Percentiles rank a stretch among this genome's conserved stretches.
phyloP scores from a whole-genome alignment of 2,888 invertebrate species.

The Parnassius apollo region DNA sequence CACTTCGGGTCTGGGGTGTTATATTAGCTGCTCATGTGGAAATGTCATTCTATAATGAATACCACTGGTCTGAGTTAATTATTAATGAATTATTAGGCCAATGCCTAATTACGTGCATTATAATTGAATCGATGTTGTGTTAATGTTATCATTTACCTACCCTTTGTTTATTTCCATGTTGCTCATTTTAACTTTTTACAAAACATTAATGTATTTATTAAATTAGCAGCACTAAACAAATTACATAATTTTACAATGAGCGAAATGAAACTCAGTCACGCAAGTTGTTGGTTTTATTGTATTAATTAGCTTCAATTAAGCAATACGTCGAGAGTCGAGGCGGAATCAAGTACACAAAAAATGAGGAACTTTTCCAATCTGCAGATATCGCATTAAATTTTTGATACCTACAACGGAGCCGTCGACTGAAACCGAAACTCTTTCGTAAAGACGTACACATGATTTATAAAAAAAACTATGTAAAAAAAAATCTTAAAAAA shows the following conservation, averaged over 20 bases:
- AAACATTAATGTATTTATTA: not conserved
- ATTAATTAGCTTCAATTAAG: constrained; percentile 9
- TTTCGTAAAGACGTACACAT: no score
- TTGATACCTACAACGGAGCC: not conserved
- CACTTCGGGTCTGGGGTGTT: not conserved
- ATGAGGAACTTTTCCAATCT: not conserved
- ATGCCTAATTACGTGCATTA: not conserved
- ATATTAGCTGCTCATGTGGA: not conserved
- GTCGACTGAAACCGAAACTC: no score
- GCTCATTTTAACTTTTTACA: no score
- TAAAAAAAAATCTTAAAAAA: no score
- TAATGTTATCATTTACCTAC: not conserved
- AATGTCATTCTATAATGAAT: constrained; percentile 27
- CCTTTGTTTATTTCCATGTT: no score
- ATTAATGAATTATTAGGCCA: constrained; percentile 47
- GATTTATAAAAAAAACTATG: no score
- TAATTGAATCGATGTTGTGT: not conserved
- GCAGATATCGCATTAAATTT: not conserved
- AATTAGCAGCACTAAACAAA: constrained; percentile 7
- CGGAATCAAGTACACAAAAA: constrained; percentile 2
- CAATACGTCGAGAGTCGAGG: not conserved
- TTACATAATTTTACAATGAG: constrained; percentile 14
- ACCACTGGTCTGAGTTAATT: constrained; percentile 32
- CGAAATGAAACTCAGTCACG: constrained; percentile 17
- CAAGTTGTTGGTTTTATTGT: not conserved